Base-by-base conservation (phyloP, 2,888 invertebrate genomes). In the Creontiades dilutus region DNA sequence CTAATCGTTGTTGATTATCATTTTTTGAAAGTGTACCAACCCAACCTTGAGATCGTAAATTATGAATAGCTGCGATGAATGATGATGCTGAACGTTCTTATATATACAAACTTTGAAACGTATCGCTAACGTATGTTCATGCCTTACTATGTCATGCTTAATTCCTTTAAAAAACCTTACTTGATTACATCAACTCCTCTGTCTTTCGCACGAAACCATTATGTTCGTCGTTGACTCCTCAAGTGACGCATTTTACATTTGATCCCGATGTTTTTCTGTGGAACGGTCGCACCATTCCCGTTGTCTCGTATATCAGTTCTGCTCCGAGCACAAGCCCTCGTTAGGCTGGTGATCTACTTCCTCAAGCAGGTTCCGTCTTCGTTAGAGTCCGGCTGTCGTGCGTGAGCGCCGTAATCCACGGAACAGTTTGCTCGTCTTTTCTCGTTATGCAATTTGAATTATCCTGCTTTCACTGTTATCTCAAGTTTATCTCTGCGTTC, bases 331-430 rank as follows among this genome's bases (percentile, higher is more conserved):
- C 23, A 52, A 14, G 16, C 82, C 48, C 81, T 48, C 12, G 23
- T 82, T 82, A 48, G 4, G 82, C 0, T 28, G 3, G 28, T 48
- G 82, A 52, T 19, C 52, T 52, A 48, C 82, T 82, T 52, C 52
- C 55, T 82, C 48, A 82, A 52, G 82, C 52, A 12, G 52, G n/a
- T 52, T 82, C 82, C 82, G 82, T 52, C 48, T 82, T 82, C 82
- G 23, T 82, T 82, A 82, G 52, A 27, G 55, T 52, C 82, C 23
- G 48, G 9, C 78, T 46, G 37, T 4, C 47, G 78, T 78, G 37
- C 78, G 78, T 78, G 78, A 4, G 27, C 16, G 78, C 7, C 78
- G 19, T 37, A 78, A 28, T 14, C 12, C 5, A 46, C 78, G 46
- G 78, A 78, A 76, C 76, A 4, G 12, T 47, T 46, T 16, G 11